Evolutionary conservation across 2,888 invertebrate genomes (phyloP), one percentile per base, ranked within the genome.

Genomic region (Epiblema foenella): DNA sequence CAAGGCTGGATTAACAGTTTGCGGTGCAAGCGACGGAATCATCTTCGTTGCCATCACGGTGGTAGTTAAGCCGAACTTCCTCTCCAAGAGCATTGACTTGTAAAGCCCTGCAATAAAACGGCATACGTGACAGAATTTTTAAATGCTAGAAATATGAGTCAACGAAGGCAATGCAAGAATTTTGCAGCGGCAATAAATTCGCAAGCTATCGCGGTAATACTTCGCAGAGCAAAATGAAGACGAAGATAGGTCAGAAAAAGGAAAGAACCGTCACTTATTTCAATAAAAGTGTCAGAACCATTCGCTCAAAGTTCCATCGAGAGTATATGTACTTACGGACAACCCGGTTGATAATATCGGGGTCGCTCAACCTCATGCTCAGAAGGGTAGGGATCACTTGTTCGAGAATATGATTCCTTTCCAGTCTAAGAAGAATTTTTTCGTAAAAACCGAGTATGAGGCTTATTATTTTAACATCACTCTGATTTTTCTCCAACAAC

Each of bases 1-100:
- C 75, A 93, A 76, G 12, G 82, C 79, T 1, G 98, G 97, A 90
- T 98, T 98, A 72, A 99, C 96, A 0, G 98, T 97, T 86, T 98
- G 98, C 20, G 99, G 99, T 71, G 98, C 96, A 67, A 99, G 94
- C 15, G 97, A 95, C 9, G 99, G 99, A 95, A 99, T 97, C 81
- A 98, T 98, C 84, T 97, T 96, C 12, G 97, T 98, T 9, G 99
- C 99, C 96, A 99, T 97, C 80, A 98, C 94, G 85, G 96, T 98
- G 60, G 98, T 96, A 4, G 97, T 97, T 77, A 99, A 93, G 52
- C 98, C 98, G 88, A 97, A 98, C 84, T 96, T 97, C 88, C 97
- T 97, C 89, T 99, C 98, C 85, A 96, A 95, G 79, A 99, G 94
- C 96, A 99, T 96, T 83, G 97, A 94, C 83, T 97, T 96, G 94